Conservation (phyloP, 1,140 invertebrate genomes). For the Psilanteris sp. region DNA sequence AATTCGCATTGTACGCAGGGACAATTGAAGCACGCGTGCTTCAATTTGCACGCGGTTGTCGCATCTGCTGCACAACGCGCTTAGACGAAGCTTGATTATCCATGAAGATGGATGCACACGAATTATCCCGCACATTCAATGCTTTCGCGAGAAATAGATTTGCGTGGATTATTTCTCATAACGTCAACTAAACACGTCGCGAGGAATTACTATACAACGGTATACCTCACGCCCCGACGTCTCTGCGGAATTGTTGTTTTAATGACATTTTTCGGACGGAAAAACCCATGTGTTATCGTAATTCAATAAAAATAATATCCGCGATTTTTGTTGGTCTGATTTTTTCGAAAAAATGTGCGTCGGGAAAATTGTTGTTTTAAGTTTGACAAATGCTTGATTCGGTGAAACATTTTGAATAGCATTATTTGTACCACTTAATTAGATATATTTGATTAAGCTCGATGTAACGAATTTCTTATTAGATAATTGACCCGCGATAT, state of each 20-base stretch:
- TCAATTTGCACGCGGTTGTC: conserved; percentile 57
- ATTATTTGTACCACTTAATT: no score
- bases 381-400: no score
- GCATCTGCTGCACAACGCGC: conserved; percentile 49
- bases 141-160: conserved; percentile 45
- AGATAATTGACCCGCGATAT: no score
- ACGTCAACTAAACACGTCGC: conserved; percentile 28
- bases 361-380: no score
- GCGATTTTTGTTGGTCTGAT: no score
- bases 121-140: conserved; percentile 53
- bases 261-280: background rate
- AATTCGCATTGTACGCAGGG: conserved; percentile 60
- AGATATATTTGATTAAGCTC: no score
- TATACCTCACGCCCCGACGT: background rate
- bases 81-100: conserved; percentile 59
- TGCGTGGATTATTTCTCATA: conserved; percentile 36
- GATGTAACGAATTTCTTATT: no score
- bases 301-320: no score
- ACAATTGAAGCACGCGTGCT: conserved; percentile 63
- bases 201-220: conserved; percentile 10
- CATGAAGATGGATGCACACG: conserved; percentile 57
- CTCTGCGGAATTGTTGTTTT: background rate
- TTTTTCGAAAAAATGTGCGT: no score
- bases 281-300: no score
- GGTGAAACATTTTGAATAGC: no score